Percentiles rank a stretch among this genome's conserved stretches.
These are phyloP conservation scores for Clostera curtula DNA, from an alignment of 2,888 invertebrate genomes.

Conservation along the genomic window DNA sequence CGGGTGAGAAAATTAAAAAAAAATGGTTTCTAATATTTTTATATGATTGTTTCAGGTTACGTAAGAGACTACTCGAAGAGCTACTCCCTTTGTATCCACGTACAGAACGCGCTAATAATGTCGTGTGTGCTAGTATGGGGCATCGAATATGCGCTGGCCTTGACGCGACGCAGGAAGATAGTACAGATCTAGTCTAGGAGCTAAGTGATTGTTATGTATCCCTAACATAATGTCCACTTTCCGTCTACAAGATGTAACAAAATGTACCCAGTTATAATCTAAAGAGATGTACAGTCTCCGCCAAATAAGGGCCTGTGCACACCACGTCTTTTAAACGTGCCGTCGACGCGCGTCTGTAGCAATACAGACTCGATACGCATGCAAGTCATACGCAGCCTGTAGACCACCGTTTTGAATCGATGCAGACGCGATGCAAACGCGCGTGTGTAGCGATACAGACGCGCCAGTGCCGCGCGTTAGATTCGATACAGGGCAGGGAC, in stretches of 20 bases:
- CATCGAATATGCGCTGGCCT: constrained; percentile 74
- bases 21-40: not conserved
- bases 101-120: constrained; percentile 81
- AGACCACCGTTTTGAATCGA: constrained; percentile 7
- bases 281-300: no score
- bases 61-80: constrained; percentile 81
- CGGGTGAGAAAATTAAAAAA: no score
- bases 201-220: constrained; percentile 4
- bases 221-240: no score
- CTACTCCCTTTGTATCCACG: constrained; percentile 81
- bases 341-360: no score
- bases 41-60: constrained; percentile 69
- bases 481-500: no score
- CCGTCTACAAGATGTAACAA: no score
- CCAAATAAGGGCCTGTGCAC: constrained; percentile 5
- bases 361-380: no score
- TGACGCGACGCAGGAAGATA: constrained; percentile 60
- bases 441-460: no score
- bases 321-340: no score
- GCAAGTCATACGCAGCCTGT: no score
- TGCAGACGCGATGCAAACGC: not conserved
- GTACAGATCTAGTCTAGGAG: constrained; percentile 60
- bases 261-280: no score
- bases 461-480: no score
- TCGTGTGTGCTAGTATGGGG: constrained; percentile 81